Base-by-base conservation (phyloP, 2,113 vertebrate species). In the Gracilinanus agilis region DNA sequence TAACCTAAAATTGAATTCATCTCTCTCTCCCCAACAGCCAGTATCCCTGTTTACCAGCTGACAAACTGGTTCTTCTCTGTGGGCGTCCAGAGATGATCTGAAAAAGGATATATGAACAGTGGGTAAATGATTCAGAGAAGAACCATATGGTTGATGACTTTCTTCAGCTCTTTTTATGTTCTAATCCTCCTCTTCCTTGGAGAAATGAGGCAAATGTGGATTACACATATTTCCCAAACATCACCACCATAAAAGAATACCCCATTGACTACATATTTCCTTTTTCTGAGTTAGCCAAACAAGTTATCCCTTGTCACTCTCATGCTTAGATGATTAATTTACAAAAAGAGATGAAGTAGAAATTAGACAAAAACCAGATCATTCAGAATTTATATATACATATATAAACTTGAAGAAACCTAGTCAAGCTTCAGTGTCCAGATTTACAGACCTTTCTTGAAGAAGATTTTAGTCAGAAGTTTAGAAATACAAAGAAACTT, bases 61-160 rank as follows among this genome's bases (percentile, higher is more conserved):
- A 49, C 13, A 88, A 90, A 56, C 92, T 54, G 96, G 40, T 83
- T 91, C 56, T 29, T 27, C 44, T 53, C 92, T 91, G 53, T 58
- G 12, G 89, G 19, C 24, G 44, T 53, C 55, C 88, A 91, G 56
- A 92, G 55, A 96, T 90, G 92, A 58, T 90, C 13, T 94, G 54
- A 29, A 96, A 95, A 94, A 90, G 54, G 58, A 91, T 89, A 96
- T 92, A 95, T 54, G 88, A 96, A 94, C 44, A 94, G 92, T 97
- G 95, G 90, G 53, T 16, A 53, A 93, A 55, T 96, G 93, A 97
- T 55, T 96, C 94, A 75, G 93, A 94, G 90, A 90, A 89, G 91
- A 90, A 9, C 93, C 90, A 94, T 95, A 83, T 94, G 91, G 55
- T 90, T 89, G n/a, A 19, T 83, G 19, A 40, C 55, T 83, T 90